Percentiles rank a stretch among this genome's conserved stretches.
Conservation (phyloP, 2,888 invertebrate species). For the Arctia plantaginis region DNA sequence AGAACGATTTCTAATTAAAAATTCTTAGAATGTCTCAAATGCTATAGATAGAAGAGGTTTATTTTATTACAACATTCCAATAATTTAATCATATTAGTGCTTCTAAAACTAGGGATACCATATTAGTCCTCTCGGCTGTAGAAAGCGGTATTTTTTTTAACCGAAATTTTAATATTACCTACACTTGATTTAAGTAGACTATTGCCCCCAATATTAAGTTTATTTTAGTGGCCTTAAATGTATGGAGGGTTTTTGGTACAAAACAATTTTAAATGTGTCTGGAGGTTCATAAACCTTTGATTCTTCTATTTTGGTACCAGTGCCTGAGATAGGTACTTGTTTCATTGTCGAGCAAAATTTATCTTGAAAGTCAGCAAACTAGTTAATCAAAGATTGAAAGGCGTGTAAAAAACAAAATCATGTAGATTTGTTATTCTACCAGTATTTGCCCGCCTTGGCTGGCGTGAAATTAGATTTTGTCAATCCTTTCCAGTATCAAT, state of each 20-base stretch:
- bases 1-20: constrained; percentile 42
- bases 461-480: not conserved
- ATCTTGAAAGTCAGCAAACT: not conserved
- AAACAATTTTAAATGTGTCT: no score
- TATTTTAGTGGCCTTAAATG: not conserved
- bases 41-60: not conserved
- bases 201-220: not conserved
- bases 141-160: not conserved
- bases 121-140: not conserved
- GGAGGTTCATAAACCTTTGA: not conserved
- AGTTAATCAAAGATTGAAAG: not conserved
- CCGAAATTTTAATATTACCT: no score
- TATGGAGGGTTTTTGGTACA: no score
- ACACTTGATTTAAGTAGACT: not conserved
- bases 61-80: not conserved
- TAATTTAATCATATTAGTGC: constrained; percentile 3
- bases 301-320: not conserved
- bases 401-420: constrained; percentile 3
- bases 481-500: not conserved
- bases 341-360: not conserved
- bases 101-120: not conserved
- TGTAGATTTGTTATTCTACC: not conserved
- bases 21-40: constrained; percentile 18
- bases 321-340: not conserved
- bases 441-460: not conserved